phyloP scores from a whole-genome alignment of 2,113 vertebrate genomes.

The Indicator indicator region DNA sequence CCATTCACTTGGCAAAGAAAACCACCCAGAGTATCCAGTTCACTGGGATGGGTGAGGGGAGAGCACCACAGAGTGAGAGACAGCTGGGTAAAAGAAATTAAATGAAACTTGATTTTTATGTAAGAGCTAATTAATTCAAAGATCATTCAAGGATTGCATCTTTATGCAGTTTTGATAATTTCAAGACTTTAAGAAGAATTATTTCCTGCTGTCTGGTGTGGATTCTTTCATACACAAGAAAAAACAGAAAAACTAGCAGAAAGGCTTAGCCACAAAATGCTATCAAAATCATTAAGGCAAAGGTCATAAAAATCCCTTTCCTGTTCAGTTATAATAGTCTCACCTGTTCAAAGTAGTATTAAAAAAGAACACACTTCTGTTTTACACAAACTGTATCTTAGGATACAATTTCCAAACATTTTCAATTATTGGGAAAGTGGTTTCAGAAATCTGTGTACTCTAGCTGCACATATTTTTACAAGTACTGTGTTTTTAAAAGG shows the following conservation, averaged over 20 bases:
- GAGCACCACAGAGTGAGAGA: rapidly evolving
- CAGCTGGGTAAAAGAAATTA: not conserved
- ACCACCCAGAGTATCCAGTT: not conserved
- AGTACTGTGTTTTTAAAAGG: not conserved
- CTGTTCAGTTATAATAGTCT: not conserved
- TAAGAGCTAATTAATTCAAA: not conserved
- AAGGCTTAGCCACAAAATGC: not conserved
- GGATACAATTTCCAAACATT: not conserved
- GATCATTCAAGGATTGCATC: not conserved
- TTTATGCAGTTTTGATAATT: not conserved
- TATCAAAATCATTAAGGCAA: not conserved
- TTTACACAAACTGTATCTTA: not conserved
- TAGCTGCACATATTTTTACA: not conserved
- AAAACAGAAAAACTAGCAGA: not conserved
- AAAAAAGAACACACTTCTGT: not conserved
- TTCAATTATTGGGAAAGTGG: not conserved
- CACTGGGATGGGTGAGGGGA: not conserved
- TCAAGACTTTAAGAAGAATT: not conserved
- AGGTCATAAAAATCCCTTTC: not conserved
- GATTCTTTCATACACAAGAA: not conserved
- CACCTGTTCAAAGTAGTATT: not conserved
- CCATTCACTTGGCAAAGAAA: not conserved
- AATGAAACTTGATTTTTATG: not conserved
- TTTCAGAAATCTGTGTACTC: not conserved
- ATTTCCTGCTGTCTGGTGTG: not conserved